Percentiles rank a stretch among this genome's conserved stretches.
phyloP scores from a whole-genome alignment of 2,113 vertebrate genomes.

The Clarias macrocephalus region DNA sequence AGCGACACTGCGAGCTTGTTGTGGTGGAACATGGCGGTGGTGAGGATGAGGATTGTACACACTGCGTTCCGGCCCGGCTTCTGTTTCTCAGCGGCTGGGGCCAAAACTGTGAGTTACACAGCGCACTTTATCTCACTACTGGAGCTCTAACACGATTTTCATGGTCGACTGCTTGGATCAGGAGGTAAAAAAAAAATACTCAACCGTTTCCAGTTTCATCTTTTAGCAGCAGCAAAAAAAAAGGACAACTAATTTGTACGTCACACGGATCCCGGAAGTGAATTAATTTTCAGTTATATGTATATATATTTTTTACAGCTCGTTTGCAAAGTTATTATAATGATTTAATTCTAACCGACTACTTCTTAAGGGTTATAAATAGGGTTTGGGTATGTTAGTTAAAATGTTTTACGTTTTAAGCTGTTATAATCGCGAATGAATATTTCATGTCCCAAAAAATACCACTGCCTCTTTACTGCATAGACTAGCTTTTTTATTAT shows the following conservation, averaged over 20 bases:
- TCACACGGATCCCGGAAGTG: slow-evolving; percentile 6
- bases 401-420: neutral
- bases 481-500: neutral
- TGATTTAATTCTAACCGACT: neutral
- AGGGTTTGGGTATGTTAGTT: neutral
- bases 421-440: neutral
- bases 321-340: neutral
- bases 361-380: neutral
- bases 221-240: neutral
- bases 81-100: slow-evolving; percentile 49
- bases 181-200: slow-evolving; percentile 1
- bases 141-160: slow-evolving; percentile 14
- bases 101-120: slow-evolving; percentile 58
- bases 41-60: slow-evolving; percentile 62
- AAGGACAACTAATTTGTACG: neutral
- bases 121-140: neutral
- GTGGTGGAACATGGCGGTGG: slow-evolving; percentile 65
- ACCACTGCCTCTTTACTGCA: neutral
- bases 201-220: neutral
- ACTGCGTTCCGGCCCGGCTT: slow-evolving; percentile 46
- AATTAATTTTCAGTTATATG: neutral
- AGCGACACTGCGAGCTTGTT: neutral
- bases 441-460: neutral
- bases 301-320: neutral
- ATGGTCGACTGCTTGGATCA: slow-evolving; percentile 29